These are phyloP conservation scores for Sclerodermus sp. DNA, from an alignment of 2,888 invertebrate species.

Conservation along the genomic window DNA sequence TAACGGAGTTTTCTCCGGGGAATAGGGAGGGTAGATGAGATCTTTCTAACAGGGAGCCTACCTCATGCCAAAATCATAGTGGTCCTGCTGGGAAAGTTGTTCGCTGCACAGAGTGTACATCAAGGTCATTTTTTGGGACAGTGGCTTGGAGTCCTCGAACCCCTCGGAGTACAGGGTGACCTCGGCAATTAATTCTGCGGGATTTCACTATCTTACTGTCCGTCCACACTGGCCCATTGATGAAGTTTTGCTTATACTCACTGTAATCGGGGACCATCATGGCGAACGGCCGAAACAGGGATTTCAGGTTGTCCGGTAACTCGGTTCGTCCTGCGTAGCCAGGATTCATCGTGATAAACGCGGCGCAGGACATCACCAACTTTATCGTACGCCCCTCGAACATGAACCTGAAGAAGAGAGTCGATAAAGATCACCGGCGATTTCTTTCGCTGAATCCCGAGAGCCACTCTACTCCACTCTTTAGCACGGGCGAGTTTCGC, in stretches of 20 bases:
- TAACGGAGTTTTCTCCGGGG: too few relatives aligned
- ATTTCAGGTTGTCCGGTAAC: slow-evolving; percentile 85
- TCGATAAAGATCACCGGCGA: too few relatives aligned
- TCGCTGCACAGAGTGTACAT: slow-evolving; percentile 92
- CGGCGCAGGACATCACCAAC: slow-evolving; percentile 76
- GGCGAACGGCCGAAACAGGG: slow-evolving; percentile 81
- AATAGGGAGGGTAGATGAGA: too few relatives aligned
- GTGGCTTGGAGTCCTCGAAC: slow-evolving; percentile 81
- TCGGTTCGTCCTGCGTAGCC: slow-evolving; percentile 90
- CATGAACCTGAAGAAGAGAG: slow-evolving; percentile 67
- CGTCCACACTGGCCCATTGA: too few relatives aligned
- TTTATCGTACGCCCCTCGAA: slow-evolving; percentile 90
- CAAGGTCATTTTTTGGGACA: slow-evolving; percentile 91
- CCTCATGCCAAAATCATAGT: slow-evolving; percentile 90
- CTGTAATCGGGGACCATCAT: slow-evolving; percentile 95
- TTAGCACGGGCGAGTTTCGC: slow-evolving; percentile 73
- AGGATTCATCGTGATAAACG: slow-evolving; percentile 91
- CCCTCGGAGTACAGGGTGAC: slow-evolving; percentile 93
- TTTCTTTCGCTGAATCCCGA: too few relatives aligned
- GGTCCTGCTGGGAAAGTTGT: slow-evolving; percentile 88
- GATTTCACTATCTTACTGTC: too few relatives aligned
- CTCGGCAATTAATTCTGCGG: slow-evolving; percentile 78
- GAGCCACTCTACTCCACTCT: too few relatives aligned
- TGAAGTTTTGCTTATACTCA: slow-evolving; percentile 45
- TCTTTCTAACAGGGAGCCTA: too few relatives aligned